phyloP scores from a whole-genome alignment of 2,113 vertebrate species.

The Macquaria australasica region DNA sequence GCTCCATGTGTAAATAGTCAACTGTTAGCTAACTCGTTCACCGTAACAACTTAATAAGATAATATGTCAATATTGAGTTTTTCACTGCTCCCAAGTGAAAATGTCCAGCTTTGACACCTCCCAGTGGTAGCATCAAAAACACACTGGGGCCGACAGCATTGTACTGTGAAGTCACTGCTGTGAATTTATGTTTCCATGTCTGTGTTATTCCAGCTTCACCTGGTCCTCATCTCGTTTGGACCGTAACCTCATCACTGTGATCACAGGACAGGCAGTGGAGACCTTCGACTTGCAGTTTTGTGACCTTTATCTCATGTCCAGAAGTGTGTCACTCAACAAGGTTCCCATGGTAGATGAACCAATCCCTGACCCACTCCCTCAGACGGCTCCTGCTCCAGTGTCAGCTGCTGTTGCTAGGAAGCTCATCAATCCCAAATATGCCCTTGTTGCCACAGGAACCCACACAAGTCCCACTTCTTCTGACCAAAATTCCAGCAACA shows the following conservation, averaged over 20 bases:
- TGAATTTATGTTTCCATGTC: constrained; percentile 26
- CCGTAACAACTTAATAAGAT: background rate
- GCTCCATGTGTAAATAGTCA: background rate
- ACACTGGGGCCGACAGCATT: background rate
- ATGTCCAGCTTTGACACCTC: background rate
- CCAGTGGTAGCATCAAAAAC: too few species aligned
- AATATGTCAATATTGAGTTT: background rate
- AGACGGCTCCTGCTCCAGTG: constrained; percentile 76
- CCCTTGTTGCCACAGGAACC: constrained; percentile 88
- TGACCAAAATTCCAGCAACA: constrained; percentile 85
- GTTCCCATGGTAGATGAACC: constrained; percentile 90
- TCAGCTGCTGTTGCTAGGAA: constrained; percentile 89
- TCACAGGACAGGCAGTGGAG: constrained; percentile 95
- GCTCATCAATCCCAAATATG: constrained; percentile 96
- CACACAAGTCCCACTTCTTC: constrained; percentile 86
- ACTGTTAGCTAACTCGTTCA: background rate
- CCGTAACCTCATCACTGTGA: constrained; percentile 93
- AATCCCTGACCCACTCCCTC: constrained; percentile 85
- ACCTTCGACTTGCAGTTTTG: constrained; percentile 95
- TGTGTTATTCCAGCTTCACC: constrained; percentile 90
- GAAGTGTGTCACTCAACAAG: constrained; percentile 89
- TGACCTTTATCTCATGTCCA: constrained; percentile 93
- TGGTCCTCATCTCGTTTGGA: constrained; percentile 95
- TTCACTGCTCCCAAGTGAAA: background rate
- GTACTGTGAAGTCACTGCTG: background rate